These are phyloP conservation scores for Neomonachus schauinslandi DNA, from an alignment of 2,113 vertebrate genomes.

Conservation along the genomic window DNA sequence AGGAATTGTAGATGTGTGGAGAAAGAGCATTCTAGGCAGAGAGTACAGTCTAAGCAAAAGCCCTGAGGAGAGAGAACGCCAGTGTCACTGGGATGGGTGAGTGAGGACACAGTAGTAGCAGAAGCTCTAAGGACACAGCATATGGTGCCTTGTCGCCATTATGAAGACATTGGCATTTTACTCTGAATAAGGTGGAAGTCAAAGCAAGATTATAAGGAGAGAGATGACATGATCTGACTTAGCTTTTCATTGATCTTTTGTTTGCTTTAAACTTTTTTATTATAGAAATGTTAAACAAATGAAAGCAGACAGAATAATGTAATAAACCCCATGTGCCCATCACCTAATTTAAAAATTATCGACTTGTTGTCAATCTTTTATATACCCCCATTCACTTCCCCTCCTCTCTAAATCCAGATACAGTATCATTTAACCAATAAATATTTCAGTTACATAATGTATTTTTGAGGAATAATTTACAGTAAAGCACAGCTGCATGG, in stretches of 20 bases:
- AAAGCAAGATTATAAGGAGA: background rate
- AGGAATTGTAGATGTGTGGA: background rate
- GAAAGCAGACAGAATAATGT: background rate
- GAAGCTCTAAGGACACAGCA: background rate
- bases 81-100: background rate
- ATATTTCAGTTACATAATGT: background rate
- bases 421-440: background rate
- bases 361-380: background rate
- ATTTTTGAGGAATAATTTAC: background rate
- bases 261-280: background rate
- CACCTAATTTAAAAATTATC: background rate
- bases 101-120: background rate
- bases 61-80: background rate
- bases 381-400: background rate
- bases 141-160: background rate
- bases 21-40: background rate
- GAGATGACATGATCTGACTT: background rate
- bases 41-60: background rate
- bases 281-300: background rate
- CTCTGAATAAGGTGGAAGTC: background rate
- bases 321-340: background rate
- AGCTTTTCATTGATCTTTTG: background rate
- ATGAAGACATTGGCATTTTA: background rate
- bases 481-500: background rate
- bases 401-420: background rate